Evolutionary conservation across 92 coral and sea anemone species (phyloP).

Genomic region (Actinostola sp.): DNA sequence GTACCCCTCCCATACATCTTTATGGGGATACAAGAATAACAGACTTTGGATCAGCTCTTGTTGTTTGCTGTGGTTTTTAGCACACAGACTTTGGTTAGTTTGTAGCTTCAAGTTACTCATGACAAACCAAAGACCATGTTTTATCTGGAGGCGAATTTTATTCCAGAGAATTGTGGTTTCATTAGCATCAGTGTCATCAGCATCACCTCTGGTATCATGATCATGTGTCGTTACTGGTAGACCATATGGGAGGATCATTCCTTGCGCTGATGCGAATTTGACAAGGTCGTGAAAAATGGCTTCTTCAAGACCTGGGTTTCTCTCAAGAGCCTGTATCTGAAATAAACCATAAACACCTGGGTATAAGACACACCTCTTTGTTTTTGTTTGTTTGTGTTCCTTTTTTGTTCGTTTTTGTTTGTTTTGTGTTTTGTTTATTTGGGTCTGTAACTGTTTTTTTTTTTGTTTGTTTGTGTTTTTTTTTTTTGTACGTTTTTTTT

Average conservation of each 20-base stretch:
- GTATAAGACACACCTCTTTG: no score
- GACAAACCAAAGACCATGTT: slow-evolving; percentile 56
- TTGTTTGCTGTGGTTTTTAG: slow-evolving; percentile 30
- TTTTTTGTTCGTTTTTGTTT: no score
- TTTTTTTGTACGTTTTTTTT: no score
- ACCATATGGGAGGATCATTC: slow-evolving; percentile 69
- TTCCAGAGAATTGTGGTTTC: slow-evolving; percentile 74
- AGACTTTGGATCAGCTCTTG: slow-evolving; percentile 58
- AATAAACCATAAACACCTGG: no score
- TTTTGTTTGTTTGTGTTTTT: no score
- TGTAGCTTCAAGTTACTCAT: slow-evolving; percentile 53
- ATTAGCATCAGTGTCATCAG: slow-evolving; percentile 39
- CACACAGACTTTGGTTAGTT: slow-evolving; percentile 20
- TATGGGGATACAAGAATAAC: slow-evolving; percentile 68
- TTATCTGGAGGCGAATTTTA: slow-evolving; percentile 57
- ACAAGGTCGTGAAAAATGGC: slow-evolving; percentile 78
- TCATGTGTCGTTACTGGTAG: slow-evolving; percentile 14
- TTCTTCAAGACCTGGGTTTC: slow-evolving; percentile 86
- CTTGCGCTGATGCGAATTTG: slow-evolving; percentile 82
- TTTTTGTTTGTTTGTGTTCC: no score
- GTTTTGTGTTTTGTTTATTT: no score
- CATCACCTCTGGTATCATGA: slow-evolving; percentile 24
- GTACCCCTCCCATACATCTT: slow-evolving; percentile 68
- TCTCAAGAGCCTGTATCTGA: slow-evolving; percentile 83
- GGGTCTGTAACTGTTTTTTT: no score